Evolutionary conservation across 23 tunicate genomes (phyloP).

Genomic region (Diplosoma virens): DNA sequence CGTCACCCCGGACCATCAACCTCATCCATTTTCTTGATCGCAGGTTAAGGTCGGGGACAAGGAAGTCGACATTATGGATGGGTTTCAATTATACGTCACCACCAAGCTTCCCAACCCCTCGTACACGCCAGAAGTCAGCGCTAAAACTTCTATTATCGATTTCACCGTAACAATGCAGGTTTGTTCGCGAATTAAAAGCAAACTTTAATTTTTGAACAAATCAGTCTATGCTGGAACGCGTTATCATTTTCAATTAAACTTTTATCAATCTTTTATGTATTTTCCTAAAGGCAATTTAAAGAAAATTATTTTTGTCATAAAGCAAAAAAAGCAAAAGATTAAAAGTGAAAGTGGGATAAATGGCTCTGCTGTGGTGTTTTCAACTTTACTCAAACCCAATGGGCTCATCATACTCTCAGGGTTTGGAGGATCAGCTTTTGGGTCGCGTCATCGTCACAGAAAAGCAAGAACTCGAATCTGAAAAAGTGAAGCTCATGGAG

Average conservation of each 20-base stretch:
- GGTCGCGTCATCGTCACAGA: conserved; percentile 96
- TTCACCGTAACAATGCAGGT: conserved; percentile 99
- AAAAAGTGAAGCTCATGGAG: conserved; percentile 89
- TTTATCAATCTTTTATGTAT: too few species aligned
- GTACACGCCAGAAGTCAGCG: conserved; percentile 98
- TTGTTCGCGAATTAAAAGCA: too few species aligned
- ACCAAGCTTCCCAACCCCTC: conserved; percentile 98
- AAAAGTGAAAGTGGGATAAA: too few species aligned
- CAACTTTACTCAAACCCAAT: neutral
- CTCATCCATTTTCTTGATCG: neutral
- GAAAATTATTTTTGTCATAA: too few species aligned
- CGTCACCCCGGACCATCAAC: too few species aligned
- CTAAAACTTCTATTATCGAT: conserved; percentile 95
- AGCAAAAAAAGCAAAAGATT: too few species aligned
- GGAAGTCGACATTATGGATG: conserved; percentile 94
- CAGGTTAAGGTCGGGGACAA: conserved; percentile 99
- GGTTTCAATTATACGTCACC: conserved; percentile 93
- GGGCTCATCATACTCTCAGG: too few species aligned
- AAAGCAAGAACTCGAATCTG: conserved; percentile 94
- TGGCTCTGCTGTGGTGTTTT: too few species aligned
- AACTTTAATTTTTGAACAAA: too few species aligned
- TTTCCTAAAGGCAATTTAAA: too few species aligned
- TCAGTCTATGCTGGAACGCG: too few species aligned
- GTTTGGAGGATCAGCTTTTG: conserved; percentile 94
- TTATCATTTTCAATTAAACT: too few species aligned